Evolutionary conservation across 2,797 vertebrate species (phyloP), one percentile per base, ranked within the genome.

Genomic region (Tarsius wallacei): DNA sequence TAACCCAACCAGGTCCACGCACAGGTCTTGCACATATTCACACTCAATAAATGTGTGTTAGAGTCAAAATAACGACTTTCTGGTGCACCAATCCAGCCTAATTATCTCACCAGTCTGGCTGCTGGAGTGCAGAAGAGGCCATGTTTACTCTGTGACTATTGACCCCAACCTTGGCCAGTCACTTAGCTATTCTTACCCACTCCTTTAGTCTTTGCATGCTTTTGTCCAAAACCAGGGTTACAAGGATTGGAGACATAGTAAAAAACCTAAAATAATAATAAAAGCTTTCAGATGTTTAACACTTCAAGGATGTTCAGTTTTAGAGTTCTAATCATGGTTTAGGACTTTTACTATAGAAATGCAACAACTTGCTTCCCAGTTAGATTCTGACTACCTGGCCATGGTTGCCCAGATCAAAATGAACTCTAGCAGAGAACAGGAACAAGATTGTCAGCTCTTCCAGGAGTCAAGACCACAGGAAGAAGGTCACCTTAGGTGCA

Each of bases 181-280:
- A 64, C 2, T 17, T 81, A 71, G 33, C 22, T n/a, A 49, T 49
- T 85, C 91, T 51, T 73, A 10, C 21, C 74, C 17, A n/a, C 19
- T 90, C 66, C 33, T 85, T 90, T 73, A 76, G 22, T 71, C 15
- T 93, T 76, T 28, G 8, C 49, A 10, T 80, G 16, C 53, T 94
- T 89, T 90, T 87, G 70, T 24, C n/a, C 51, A 83, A 95, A 95
- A 74, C 14, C 26, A 13, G 31, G 78, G 10, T 71, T 88, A 64
- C 1, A 80, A 26, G 22, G 36, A 94, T 53, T 83, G 28, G 26
- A 92, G 81, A 91, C 63, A 73, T 80, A 81, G 88, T 84, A 42
- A 36, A 89, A 84, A 87, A 71, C 64, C 84, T 59, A 85, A 77
- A 89, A 76, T 36, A 87, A 93, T 71, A 95, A 93, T 57, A 88